Evolutionary conservation across 2,797 vertebrate species (phyloP).

Genomic region (Synaphobranchus kaupii): DNA sequence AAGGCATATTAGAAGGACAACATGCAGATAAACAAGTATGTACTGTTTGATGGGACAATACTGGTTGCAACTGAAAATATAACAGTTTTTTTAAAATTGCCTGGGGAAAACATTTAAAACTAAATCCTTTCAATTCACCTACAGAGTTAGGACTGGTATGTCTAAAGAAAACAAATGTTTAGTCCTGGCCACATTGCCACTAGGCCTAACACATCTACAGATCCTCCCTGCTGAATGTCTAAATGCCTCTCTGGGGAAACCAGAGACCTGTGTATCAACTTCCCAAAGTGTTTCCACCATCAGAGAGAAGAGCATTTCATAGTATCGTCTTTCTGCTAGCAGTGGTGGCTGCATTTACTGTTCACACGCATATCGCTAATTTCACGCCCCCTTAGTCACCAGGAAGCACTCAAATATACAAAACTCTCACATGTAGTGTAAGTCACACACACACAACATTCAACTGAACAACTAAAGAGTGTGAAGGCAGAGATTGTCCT

Average conservation of each 20-base stretch:
- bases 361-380: constrained; percentile 7
- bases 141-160: not conserved
- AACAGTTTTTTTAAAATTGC: too few species aligned
- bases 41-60: too few species aligned
- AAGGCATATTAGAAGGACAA: too few species aligned
- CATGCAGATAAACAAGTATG: too few species aligned
- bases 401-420: not conserved
- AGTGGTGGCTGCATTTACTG: constrained; percentile 23
- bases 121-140: constrained; percentile 48
- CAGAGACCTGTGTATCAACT: constrained; percentile 12
- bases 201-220: constrained; percentile 28
- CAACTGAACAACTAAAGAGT: not conserved
- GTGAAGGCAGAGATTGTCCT: too few species aligned
- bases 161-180: constrained; percentile 35
- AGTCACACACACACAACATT: not conserved
- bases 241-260: constrained; percentile 47
- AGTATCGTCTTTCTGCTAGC: not conserved
- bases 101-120: constrained; percentile 54
- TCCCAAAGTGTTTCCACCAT: constrained; percentile 1
- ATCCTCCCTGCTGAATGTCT: constrained; percentile 15
- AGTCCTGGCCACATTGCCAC: constrained; percentile 40
- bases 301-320: not conserved
- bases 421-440: not conserved
- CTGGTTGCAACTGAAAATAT: too few species aligned
- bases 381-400: constrained; percentile 6